Evolutionary conservation across 2,113 vertebrate genomes (phyloP), one percentile per base, ranked within the genome.

Genomic region (Microtus montanus): DNA sequence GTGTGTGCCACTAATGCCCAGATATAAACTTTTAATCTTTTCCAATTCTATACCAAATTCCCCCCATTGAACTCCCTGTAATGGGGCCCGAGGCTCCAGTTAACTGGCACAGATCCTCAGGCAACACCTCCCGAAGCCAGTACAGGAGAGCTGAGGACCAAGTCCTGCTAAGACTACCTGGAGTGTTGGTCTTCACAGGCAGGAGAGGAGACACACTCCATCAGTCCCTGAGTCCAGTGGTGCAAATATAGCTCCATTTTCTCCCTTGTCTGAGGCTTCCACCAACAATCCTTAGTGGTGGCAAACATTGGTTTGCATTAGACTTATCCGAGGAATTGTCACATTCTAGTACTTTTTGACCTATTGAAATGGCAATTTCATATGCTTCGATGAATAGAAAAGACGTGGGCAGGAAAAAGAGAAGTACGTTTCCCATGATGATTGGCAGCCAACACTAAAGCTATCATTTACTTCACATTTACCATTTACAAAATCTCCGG

Each of bases 301-400:
- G 70, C n/a, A 49, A 70, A 41, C 47, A 63, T 5, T 86, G 61
- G 20, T 90, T 54, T 82, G 1, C 38, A 73, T 77, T 74, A 85
- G 38, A 28, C 33, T 91, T 93, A 83, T 82, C 68, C 4, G 35
- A 83, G 33, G 84, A 84, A 47, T 79, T 54, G 44, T 35, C 71
- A 35, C 38, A 20, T 84, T 87, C 83, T 33, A 79, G 47, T 41
- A 70, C 54, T 71, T 82, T 84, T 71, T 84, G 54, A 91, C n/a
- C 89, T 83, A 91, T 10, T 78, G 35, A 95, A 93, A 93, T 64
- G 41, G 15, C 30, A 58, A 74, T 93, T 82, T 83, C 49, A 41
- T 68, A 38, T 38, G 35, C 75, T 20, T 86, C 38, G 47, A 64
- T 52, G 66, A 91, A 47, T 17, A 80, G 61, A 66, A 93, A 95